phyloP scores from a whole-genome alignment of 2,797 vertebrate genomes.

The Bufotes viridis region DNA sequence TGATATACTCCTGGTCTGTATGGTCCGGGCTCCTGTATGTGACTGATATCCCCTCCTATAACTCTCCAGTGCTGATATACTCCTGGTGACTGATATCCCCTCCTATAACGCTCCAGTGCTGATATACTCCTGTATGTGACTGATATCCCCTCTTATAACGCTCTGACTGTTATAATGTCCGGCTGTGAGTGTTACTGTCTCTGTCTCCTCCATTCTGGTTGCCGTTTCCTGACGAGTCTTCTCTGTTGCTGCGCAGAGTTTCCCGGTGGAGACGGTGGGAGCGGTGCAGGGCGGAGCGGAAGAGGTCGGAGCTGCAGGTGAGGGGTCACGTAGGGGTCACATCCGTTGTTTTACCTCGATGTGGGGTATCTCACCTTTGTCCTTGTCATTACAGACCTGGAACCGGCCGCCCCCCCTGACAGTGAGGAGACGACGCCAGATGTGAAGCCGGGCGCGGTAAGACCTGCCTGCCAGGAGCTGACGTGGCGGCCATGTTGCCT shows the following conservation, averaged over 20 bases:
- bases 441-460: conserved; percentile 16
- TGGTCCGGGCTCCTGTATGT: too few species aligned
- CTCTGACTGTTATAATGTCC: too few species aligned
- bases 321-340: neutral
- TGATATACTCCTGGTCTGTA: too few species aligned
- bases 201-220: too few species aligned
- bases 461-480: neutral
- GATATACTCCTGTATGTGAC: too few species aligned
- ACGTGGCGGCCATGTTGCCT: neutral
- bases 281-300: conserved; percentile 29
- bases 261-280: conserved; percentile 69
- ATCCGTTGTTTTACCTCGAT: neutral
- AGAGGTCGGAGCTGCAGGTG: neutral
- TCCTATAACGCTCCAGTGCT: too few species aligned
- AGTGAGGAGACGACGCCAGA: neutral
- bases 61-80: too few species aligned
- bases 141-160: too few species aligned
- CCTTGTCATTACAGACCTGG: neutral
- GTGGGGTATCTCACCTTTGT: neutral
- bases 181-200: too few species aligned
- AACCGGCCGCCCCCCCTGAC: neutral
- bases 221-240: neutral
- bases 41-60: too few species aligned
- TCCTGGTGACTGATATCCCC: too few species aligned
- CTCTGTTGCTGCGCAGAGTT: conserved; percentile 56